These are phyloP conservation scores for Hermetia illucens DNA, from an alignment of 1,140 invertebrate species.

Conservation along the genomic window DNA sequence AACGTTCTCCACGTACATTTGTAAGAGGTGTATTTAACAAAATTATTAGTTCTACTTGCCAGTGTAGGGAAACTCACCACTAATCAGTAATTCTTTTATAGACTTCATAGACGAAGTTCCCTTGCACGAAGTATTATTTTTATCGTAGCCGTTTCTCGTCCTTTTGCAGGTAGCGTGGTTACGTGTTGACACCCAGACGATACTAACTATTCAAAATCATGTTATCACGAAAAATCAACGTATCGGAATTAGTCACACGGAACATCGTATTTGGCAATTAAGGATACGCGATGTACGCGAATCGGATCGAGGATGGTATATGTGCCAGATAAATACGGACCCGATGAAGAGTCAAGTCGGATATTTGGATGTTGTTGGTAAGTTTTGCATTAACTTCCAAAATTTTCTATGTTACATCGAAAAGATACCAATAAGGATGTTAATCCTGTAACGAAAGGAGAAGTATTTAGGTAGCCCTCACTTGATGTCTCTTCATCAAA, in stretches of 20 bases:
- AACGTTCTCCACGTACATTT: too few species aligned
- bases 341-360: constrained; percentile 82
- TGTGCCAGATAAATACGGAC: constrained; percentile 85
- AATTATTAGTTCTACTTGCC: too few species aligned
- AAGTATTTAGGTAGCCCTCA: too few species aligned
- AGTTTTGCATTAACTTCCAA: constrained; percentile 18
- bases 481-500: too few species aligned
- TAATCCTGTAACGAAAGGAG: not conserved
- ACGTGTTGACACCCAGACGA: constrained; percentile 80
- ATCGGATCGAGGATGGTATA: constrained; percentile 67
- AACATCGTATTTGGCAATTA: constrained; percentile 68
- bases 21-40: too few species aligned
- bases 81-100: too few species aligned
- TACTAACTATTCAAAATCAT: constrained; percentile 73
- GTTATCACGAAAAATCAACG: constrained; percentile 81
- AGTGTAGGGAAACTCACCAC: too few species aligned
- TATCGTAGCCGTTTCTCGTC: too few species aligned
- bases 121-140: too few species aligned
- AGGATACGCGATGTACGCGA: constrained; percentile 68
- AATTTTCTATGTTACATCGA: not conserved
- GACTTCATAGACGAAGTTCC: too few species aligned
- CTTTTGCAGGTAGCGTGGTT: constrained; percentile 86
- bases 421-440: not conserved
- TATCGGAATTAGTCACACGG: constrained; percentile 65
- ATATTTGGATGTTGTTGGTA: constrained; percentile 77